Conservation (phyloP, 2,113 vertebrate species). For the Lophius piscatorius region DNA sequence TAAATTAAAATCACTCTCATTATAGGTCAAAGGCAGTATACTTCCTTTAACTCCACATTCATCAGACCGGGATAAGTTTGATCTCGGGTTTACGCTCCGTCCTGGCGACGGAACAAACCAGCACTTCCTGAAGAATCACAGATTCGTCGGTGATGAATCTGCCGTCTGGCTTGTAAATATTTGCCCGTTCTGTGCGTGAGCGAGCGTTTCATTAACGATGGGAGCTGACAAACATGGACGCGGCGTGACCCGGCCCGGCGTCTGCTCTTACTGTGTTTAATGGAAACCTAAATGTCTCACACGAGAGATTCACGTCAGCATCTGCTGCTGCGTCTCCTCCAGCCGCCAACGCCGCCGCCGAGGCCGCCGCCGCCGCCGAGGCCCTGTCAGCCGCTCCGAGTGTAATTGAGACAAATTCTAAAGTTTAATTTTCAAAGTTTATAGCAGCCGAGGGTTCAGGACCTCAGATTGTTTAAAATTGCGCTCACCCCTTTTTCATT, state of each 20-base stretch:
- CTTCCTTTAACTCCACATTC: constrained; percentile 67
- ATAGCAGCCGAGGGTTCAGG: constrained; percentile 80
- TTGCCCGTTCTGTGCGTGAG: constrained; percentile 77
- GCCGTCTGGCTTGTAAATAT: constrained; percentile 77
- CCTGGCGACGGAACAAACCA: constrained; percentile 42
- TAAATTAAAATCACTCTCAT: constrained; percentile 80
- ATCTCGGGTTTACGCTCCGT: constrained; percentile 55
- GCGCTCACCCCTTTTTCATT: constrained; percentile 78
- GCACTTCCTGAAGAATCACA: constrained; percentile 65
- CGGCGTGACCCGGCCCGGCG: constrained; percentile 70
- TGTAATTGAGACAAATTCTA: constrained; percentile 79
- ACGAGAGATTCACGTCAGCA: constrained; percentile 76
- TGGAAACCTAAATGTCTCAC: constrained; percentile 70
- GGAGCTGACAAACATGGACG: constrained; percentile 76
- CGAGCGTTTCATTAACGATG: constrained; percentile 78
- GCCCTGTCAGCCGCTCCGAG: constrained; percentile 76
- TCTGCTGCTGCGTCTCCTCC: constrained; percentile 53
- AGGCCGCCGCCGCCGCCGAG: constrained; percentile 61
- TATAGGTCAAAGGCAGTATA: constrained; percentile 76
- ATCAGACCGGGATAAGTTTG: constrained; percentile 61
- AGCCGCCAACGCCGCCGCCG: constrained; percentile 59
- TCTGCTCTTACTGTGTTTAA: constrained; percentile 65
- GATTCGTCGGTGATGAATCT: constrained; percentile 74
- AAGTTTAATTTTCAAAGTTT: constrained; percentile 79
- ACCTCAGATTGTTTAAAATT: constrained; percentile 78